Base-by-base conservation (phyloP, 2,113 vertebrate species). In the Notarius lentiginosus region DNA sequence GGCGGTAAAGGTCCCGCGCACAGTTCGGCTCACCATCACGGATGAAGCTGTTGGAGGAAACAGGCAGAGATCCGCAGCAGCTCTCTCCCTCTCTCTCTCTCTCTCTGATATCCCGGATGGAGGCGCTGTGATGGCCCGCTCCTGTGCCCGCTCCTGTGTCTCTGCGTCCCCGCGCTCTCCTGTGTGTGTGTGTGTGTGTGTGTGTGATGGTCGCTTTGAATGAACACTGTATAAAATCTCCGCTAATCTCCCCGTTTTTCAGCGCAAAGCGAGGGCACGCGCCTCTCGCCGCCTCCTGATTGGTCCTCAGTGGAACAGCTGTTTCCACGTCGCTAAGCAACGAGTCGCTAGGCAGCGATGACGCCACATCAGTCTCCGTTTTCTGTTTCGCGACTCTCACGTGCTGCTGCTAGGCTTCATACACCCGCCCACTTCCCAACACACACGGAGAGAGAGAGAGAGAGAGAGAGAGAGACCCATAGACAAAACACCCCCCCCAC, bases 261-360 rank as follows among this genome's bases (percentile, higher is more conserved):
- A 56, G 89, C 91, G 86, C 88, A 90, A 85, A 85, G 88, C 91
- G 89, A 90, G 90, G 80, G 84, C 93, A 93, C 94, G 93, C 93
- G 93, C 94, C 41, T 9, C 93, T 65, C 88, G 86, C 91, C 92
- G 90, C 60, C 88, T 92, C 89, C 95, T 93, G 92, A 98, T 97
- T 97, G 97, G 97, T 95, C 95, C 95, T 91, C 91, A 79, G 91
- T 93, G 95, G 96, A 95, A 96, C 96, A 96, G 96, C 96, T 97
- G 95, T 96, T 95, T 61, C 92, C 93, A 91, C 93, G 97, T 98
- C 97, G 97, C 97, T 97, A 96, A 95, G 97, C 61, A 83, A 83
- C 81, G 96, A 94, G 96, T 93, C 95, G 95, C 96, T 95, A 93
- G 91, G 96, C 89, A 83, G 92, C 70, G 88, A 89, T 94, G 95